Conservation (phyloP, 2,113 vertebrate genomes). For the Cryptoleucopteryx plumbea region DNA sequence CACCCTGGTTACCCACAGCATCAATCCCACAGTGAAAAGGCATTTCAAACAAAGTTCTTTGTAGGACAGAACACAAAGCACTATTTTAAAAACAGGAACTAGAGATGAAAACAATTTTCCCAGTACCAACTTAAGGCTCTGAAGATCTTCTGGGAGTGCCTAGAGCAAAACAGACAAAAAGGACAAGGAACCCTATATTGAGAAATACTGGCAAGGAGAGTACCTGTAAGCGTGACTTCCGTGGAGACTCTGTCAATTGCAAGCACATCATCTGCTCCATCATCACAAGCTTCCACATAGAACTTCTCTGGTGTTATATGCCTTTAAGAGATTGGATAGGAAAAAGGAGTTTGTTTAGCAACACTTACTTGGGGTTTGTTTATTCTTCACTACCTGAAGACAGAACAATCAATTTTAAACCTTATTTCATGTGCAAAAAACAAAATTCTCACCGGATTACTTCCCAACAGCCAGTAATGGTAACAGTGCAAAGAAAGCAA, state of each 20-base stretch:
- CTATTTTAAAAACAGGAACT: not conserved
- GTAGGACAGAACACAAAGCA: not conserved
- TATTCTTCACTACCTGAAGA: not conserved
- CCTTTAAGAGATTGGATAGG: slow-evolving; percentile 58
- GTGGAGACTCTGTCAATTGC: slow-evolving; percentile 92
- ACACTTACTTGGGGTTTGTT: not conserved
- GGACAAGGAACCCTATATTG: not conserved
- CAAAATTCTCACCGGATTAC: not conserved
- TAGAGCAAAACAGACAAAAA: not conserved
- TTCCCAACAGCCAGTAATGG: not conserved
- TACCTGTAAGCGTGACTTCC: slow-evolving; percentile 91
- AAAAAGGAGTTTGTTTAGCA: not conserved
- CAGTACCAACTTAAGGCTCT: not conserved
- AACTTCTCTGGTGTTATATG: slow-evolving; percentile 91
- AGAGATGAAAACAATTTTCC: not conserved
- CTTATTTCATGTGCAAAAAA: not conserved
- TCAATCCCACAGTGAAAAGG: not conserved
- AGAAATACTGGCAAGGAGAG: not conserved
- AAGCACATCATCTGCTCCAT: slow-evolving; percentile 85
- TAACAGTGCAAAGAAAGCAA: not conserved
- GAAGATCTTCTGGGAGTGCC: not conserved
- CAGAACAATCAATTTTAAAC: not conserved
- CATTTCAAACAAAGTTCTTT: not conserved
- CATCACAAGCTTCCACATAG: slow-evolving; percentile 89
- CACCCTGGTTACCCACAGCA: not conserved